Percentiles rank a stretch among this genome's conserved stretches.
These are phyloP conservation scores for Bubalus kerabau DNA, from an alignment of 2,113 vertebrate genomes.

Conservation along the genomic window DNA sequence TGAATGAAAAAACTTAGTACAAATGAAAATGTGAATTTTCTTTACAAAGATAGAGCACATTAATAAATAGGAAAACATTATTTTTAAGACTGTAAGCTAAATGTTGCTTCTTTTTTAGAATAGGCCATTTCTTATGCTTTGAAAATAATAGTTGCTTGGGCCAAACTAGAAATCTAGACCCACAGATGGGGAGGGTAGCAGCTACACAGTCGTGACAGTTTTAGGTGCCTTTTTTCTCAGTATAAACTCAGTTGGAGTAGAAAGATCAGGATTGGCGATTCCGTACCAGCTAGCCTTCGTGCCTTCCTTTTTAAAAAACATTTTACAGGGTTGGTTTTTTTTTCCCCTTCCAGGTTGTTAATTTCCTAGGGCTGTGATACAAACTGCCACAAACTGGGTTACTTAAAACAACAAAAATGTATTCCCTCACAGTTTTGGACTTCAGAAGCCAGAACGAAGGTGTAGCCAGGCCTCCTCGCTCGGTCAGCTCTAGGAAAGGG, in stretches of 20 bases:
- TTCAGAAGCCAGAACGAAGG: not conserved
- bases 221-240: not conserved
- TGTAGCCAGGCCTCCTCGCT: not conserved
- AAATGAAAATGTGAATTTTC: constrained; percentile 32
- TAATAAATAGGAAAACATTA: constrained; percentile 32
- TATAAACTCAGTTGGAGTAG: not conserved
- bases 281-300: not conserved
- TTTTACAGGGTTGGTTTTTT: not conserved
- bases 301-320: not conserved
- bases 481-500: not conserved
- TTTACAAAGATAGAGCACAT: not conserved
- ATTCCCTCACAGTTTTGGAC: not conserved
- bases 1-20: constrained; percentile 37
- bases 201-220: not conserved
- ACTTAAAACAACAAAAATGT: not conserved
- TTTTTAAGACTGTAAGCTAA: constrained; percentile 17
- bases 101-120: constrained; percentile 1
- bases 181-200: not conserved
- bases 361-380: not conserved
- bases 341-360: not conserved
- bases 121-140: not conserved
- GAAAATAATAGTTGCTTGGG: not conserved
- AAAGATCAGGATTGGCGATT: not conserved
- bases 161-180: not conserved
- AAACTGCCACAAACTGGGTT: not conserved